These are phyloP conservation scores for Thinocorus orbignyianus DNA, from an alignment of 2,113 vertebrate species.

Conservation along the genomic window DNA sequence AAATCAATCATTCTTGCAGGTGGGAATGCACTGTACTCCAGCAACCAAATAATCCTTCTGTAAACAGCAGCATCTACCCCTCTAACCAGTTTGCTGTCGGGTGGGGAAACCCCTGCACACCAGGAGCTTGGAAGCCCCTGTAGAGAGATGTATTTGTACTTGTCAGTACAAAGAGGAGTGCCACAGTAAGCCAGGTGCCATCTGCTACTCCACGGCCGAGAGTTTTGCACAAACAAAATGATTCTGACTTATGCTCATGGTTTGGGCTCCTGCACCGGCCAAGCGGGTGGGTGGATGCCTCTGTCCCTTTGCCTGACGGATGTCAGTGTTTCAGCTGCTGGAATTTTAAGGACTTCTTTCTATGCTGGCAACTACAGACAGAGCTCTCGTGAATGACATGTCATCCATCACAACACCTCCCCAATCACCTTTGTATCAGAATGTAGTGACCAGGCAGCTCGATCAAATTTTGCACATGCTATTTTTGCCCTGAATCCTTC, in stretches of 20 bases:
- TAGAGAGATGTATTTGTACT: neutral
- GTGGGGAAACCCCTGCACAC: neutral
- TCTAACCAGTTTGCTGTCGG: neutral
- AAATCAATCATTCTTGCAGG: neutral
- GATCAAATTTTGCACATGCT: neutral
- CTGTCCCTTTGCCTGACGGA: conserved; percentile 56
- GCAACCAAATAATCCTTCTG: neutral
- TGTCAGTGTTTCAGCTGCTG: conserved; percentile 55
- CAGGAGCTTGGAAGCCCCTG: neutral
- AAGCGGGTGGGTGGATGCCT: conserved; percentile 44
- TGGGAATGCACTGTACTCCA: neutral
- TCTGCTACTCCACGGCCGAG: conserved; percentile 6
- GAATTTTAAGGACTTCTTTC: conserved; percentile 59
- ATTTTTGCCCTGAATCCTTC: neutral
- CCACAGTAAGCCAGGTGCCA: neutral
- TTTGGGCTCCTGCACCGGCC: conserved; percentile 41
- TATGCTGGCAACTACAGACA: conserved; percentile 28
- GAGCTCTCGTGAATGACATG: conserved; percentile 17
- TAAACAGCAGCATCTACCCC: neutral
- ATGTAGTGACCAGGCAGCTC: neutral
- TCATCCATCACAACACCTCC: conserved; percentile 28
- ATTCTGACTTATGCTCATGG: conserved; percentile 59
- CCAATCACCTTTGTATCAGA: neutral
- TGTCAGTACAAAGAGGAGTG: neutral
- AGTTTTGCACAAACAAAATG: conserved; percentile 59